Evolutionary conservation across 35 echinoderm and acorn worm species (phyloP).

Genomic region (Ptychodera flava): DNA sequence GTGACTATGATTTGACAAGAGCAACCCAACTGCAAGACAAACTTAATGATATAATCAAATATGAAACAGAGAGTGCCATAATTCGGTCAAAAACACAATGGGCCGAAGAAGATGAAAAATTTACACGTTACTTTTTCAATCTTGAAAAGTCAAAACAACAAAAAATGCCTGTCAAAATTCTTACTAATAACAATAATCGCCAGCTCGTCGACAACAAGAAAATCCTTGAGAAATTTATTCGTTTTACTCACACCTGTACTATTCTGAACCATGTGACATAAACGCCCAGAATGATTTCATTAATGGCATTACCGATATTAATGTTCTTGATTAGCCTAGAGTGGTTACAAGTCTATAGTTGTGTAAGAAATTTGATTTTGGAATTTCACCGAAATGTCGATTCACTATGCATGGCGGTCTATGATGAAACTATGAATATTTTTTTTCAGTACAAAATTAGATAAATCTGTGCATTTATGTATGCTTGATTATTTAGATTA

Average conservation of each 20-base stretch:
- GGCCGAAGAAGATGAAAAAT: constrained; percentile 31
- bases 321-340: background rate
- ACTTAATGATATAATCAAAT: background rate
- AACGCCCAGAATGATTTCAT: background rate
- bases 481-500: too few species aligned
- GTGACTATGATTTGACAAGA: constrained; percentile 7
- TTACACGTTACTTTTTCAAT: constrained; percentile 25
- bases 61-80: constrained; percentile 19
- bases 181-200: background rate
- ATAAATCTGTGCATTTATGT: too few species aligned
- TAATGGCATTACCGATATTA: background rate
- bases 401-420: too few species aligned
- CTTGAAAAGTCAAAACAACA: constrained; percentile 11
- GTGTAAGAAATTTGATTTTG: background rate
- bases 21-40: background rate
- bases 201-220: background rate
- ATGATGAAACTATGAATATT: too few species aligned
- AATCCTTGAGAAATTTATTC: background rate
- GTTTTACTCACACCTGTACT: background rate
- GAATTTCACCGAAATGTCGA: too few species aligned
- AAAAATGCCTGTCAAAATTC: constrained; percentile 10
- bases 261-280: background rate
- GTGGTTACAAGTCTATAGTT: background rate
- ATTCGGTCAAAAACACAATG: constrained; percentile 27
- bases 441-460: too few species aligned